Percentiles rank a stretch among this genome's conserved stretches.
These are phyloP conservation scores for Eleginops maclovinus DNA, from an alignment of 2,113 vertebrate species.

Conservation along the genomic window DNA sequence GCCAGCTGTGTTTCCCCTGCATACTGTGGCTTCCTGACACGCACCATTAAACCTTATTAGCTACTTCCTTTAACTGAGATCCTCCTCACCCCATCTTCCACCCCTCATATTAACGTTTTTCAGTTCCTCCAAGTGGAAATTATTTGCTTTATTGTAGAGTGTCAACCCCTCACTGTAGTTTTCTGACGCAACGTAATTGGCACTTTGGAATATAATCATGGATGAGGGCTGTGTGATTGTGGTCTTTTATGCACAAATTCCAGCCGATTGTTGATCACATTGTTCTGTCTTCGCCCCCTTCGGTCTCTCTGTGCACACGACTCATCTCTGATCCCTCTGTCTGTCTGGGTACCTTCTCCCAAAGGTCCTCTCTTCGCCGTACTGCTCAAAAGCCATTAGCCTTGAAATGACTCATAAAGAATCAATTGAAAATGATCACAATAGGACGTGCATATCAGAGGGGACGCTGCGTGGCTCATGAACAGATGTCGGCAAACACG, in stretches of 20 bases:
- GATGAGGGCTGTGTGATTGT: slow-evolving; percentile 90
- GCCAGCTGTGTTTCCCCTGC: slow-evolving; percentile 99
- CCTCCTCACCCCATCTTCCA: slow-evolving; percentile 97
- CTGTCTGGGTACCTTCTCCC: slow-evolving; percentile 90
- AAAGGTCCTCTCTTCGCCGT: slow-evolving; percentile 83
- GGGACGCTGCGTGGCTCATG: slow-evolving; percentile 53
- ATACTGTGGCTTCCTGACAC: slow-evolving; percentile 99
- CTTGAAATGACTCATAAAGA: slow-evolving; percentile 92
- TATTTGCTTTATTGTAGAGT: slow-evolving; percentile 99
- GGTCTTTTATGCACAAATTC: slow-evolving; percentile 95
- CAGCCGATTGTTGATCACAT: slow-evolving; percentile 89
- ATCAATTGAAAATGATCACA: slow-evolving; percentile 84
- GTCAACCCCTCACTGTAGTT: slow-evolving; percentile 95
- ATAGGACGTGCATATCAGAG: slow-evolving; percentile 71
- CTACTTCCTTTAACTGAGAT: slow-evolving; percentile 99
- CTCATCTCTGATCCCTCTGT: slow-evolving; percentile 82
- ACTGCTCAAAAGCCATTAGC: slow-evolving; percentile 91
- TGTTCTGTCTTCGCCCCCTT: slow-evolving; percentile 68
- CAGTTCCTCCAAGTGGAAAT: slow-evolving; percentile 99
- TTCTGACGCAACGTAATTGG: slow-evolving; percentile 97
- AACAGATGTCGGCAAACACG: slow-evolving; percentile 69
- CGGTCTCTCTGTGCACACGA: slow-evolving; percentile 55
- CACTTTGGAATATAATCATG: slow-evolving; percentile 98
- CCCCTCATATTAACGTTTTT: slow-evolving; percentile 99
- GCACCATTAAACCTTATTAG: slow-evolving; percentile 99